Base-by-base conservation (phyloP, 2,888 invertebrate genomes). In the Ennomos quercinarius region DNA sequence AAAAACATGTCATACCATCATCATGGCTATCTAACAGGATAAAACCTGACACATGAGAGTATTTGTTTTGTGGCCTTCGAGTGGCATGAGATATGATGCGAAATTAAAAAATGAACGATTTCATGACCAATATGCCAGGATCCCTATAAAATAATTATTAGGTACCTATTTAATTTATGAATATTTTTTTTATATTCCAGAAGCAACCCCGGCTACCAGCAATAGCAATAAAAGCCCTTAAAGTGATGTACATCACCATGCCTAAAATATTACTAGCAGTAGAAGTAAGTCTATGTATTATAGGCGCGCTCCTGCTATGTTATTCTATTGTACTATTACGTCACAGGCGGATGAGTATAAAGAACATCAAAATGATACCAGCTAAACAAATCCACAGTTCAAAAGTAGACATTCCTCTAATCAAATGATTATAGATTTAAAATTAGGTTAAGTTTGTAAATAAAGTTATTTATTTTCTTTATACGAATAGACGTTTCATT, bases 131-230 rank as follows among this genome's bases (percentile, higher is more conserved):
- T n/a, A n/a, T n/a, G n/a, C n/a, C n/a, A n/a, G n/a, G n/a, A n/a
- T n/a, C n/a, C n/a, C n/a, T n/a, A n/a, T n/a, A n/a, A n/a, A n/a
- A n/a, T n/a, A n/a, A n/a, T n/a, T n/a, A n/a, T n/a, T n/a, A n/a
- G n/a, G n/a, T 17, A 17, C 17, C 17, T 17, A 17, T 17, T 2
- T 17, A 2, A 17, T 27, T 13, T 39, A 10, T 11, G 27, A 41
- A 10, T 13, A 11, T 27, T 46, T 13, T 42, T 49, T 40, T 41
- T 42, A 47, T 39, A n/a, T 69, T 72, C 10, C 70, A 72, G 72
- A 70, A 52, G 50, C 72, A 72, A 39, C 69, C 72, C 0, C 45
- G 57, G 12, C 60, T 72, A 8, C 72, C 72, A 12, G 67, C 55
- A 4, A 70, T 70, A 41, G 72, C 72, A 9, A 10, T 61, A 2